These are phyloP conservation scores for Lepidotrigona ventralis DNA, from an alignment of 1,140 invertebrate species.

Conservation along the genomic window DNA sequence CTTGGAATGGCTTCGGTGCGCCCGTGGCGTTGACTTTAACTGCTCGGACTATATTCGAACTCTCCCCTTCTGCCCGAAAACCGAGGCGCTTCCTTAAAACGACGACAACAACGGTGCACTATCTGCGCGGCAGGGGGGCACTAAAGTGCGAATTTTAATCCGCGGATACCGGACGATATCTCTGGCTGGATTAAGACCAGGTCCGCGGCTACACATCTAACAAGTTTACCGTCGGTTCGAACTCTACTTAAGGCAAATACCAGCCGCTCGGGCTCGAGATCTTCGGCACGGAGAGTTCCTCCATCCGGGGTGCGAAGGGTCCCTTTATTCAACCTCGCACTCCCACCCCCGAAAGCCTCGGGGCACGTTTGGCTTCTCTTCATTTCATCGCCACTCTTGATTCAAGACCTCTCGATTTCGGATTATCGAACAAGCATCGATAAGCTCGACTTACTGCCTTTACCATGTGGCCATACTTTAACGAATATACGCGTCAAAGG, in stretches of 20 bases:
- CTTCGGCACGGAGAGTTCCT: conserved; percentile 39
- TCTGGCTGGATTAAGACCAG: conserved; percentile 59
- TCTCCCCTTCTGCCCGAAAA: neutral
- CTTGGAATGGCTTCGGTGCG: conserved; percentile 35
- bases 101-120: conserved; percentile 46
- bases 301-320: neutral
- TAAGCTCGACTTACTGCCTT: neutral
- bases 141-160: conserved; percentile 66
- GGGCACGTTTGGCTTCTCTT: neutral
- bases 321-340: conserved; percentile 12
- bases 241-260: conserved; percentile 65
- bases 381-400: conserved; percentile 21
- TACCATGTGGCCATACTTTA: too few relatives aligned
- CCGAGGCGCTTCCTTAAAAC: conserved; percentile 30
- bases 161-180: conserved; percentile 66
- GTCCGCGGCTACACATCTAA: conserved; percentile 60
- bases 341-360: neutral
- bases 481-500: neutral
- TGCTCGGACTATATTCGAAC: conserved; percentile 47
- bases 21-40: conserved; percentile 64
- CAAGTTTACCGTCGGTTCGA: conserved; percentile 65
- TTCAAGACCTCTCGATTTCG: conserved; percentile 39
- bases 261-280: conserved; percentile 28
- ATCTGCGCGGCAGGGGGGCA: conserved; percentile 37
- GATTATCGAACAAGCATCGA: conserved; percentile 19